phyloP scores from a whole-genome alignment of 2,797 vertebrate genomes.

The Oryzias dopingdopingensis region DNA sequence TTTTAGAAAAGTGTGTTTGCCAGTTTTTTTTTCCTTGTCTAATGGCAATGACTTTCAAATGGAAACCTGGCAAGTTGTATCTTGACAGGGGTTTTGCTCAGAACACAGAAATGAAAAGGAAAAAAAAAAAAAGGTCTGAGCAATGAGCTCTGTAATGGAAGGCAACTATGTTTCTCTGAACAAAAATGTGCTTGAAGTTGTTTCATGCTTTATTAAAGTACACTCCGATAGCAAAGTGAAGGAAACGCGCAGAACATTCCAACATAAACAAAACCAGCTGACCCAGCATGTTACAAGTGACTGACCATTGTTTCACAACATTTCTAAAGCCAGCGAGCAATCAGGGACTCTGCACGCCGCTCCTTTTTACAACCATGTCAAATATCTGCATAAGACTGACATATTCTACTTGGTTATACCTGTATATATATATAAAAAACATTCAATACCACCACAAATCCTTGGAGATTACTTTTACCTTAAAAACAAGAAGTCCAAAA shows the following conservation, averaged over 20 bases:
- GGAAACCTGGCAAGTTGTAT: slow-evolving; percentile 76
- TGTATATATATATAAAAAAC: neutral
- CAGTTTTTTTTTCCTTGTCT: slow-evolving; percentile 65
- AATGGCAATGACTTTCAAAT: slow-evolving; percentile 69
- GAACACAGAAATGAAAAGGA: slow-evolving; percentile 32
- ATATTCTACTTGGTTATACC: slow-evolving; percentile 11
- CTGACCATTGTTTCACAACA: slow-evolving; percentile 56
- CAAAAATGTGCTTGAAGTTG: slow-evolving; percentile 39
- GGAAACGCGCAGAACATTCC: slow-evolving; percentile 41
- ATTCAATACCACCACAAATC: too few relatives aligned
- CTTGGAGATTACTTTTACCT: too few relatives aligned
- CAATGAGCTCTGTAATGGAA: slow-evolving; percentile 13
- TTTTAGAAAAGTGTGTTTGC: slow-evolving; percentile 58
- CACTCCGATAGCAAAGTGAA: slow-evolving; percentile 37
- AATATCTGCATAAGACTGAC: slow-evolving; percentile 5
- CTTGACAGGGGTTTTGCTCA: slow-evolving; percentile 64
- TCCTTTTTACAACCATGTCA: slow-evolving; percentile 37
- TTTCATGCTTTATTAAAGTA: slow-evolving; percentile 46
- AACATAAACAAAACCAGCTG: slow-evolving; percentile 51
- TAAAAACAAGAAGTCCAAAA: too few relatives aligned
- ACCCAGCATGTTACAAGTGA: slow-evolving; percentile 40
- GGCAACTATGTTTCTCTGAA: slow-evolving; percentile 16
- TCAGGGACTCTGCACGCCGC: slow-evolving; percentile 36
- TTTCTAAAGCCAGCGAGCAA: slow-evolving; percentile 43
- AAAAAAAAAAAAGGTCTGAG: slow-evolving; percentile 39